These are phyloP conservation scores for Chlorodrepanis virens DNA, from an alignment of 2,113 vertebrate species.

Conservation along the genomic window DNA sequence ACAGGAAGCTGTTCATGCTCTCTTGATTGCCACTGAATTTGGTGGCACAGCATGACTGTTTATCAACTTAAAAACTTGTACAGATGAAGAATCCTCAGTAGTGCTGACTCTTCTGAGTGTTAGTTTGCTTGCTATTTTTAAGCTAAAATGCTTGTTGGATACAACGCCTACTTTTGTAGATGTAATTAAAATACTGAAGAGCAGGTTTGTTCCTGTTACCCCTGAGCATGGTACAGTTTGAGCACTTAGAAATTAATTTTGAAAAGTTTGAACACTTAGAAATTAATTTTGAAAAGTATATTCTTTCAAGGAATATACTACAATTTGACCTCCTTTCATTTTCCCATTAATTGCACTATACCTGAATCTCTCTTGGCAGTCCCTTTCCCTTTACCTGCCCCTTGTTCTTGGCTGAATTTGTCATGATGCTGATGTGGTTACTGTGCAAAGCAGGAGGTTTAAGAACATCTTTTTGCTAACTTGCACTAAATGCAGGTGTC, in stretches of 20 bases:
- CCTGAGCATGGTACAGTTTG: not conserved
- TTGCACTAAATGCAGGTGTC: not conserved
- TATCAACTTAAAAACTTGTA: not conserved
- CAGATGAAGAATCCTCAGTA: not conserved
- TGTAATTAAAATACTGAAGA: not conserved
- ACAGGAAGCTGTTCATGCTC: not conserved
- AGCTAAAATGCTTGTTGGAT: not conserved
- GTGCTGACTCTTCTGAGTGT: not conserved
- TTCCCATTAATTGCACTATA: not conserved
- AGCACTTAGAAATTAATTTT: not conserved
- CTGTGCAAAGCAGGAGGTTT: not conserved
- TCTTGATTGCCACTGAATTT: not conserved
- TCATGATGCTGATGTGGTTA: not conserved
- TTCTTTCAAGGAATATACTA: not conserved
- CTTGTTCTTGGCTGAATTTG: not conserved
- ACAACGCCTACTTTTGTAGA: not conserved
- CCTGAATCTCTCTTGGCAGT: not conserved
- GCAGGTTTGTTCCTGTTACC: not conserved
- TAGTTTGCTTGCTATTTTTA: not conserved
- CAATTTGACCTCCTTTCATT: not conserved
- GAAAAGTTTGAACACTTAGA: not conserved
- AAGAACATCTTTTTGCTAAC: not conserved
- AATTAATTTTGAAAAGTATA: not conserved
- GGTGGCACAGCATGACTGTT: not conserved
- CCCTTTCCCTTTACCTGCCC: not conserved